A percentile compares a stretch with the other conserved stretches of the same genome.
phyloP scores from a whole-genome alignment of 2,113 vertebrate species.

The Serilophus lunatus region DNA sequence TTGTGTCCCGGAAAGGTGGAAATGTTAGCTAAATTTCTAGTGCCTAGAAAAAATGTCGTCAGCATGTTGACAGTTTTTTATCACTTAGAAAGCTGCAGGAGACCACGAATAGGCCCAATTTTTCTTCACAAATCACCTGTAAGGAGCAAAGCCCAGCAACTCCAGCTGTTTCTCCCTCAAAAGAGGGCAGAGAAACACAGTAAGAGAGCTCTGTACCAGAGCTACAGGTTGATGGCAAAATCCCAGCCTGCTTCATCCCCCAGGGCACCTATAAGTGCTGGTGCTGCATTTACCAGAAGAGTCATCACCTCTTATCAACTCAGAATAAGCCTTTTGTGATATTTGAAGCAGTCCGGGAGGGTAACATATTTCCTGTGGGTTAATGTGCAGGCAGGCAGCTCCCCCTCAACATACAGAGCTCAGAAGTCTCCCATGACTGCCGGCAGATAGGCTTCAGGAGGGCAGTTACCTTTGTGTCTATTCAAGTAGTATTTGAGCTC shows the following conservation, averaged over 20 bases:
- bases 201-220: not conserved
- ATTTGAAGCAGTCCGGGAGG: not conserved
- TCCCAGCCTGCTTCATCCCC: not conserved
- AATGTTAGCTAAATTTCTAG: not conserved
- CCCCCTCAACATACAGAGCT: not conserved
- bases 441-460: not conserved
- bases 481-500: constrained; percentile 84
- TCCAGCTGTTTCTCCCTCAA: not conserved
- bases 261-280: not conserved
- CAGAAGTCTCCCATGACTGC: not conserved
- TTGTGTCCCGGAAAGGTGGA: not conserved
- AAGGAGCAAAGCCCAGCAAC: not conserved
- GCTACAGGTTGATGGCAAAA: not conserved
- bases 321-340: not conserved
- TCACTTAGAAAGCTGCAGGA: not conserved
- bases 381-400: not conserved
- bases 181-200: not conserved
- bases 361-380: not conserved
- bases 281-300: not conserved
- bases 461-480: constrained; percentile 78
- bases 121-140: not conserved
- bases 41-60: not conserved
- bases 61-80: not conserved
- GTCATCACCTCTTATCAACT: not conserved
- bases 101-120: not conserved